Percentiles rank a stretch among this genome's conserved stretches.
phyloP scores from a whole-genome alignment of 2,888 invertebrate species.

The Polietes domitor region DNA sequence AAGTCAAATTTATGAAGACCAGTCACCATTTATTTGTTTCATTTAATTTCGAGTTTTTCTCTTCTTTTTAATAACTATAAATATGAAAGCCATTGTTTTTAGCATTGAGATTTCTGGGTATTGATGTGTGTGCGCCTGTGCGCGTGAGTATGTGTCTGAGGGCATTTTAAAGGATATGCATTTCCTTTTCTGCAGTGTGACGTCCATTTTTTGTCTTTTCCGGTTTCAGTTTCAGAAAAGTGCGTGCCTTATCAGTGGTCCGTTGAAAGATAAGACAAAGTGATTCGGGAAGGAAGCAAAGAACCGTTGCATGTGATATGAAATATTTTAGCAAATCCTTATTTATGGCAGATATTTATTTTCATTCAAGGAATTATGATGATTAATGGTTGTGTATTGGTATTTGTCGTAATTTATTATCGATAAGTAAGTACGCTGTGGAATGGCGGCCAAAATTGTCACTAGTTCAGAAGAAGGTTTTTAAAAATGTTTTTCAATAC shows the following conservation, averaged over 20 bases:
- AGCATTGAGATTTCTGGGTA: conserved; percentile 23
- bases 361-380: background rate
- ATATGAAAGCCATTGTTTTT: conserved; percentile 36
- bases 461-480: too few species aligned
- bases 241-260: conserved; percentile 32
- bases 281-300: background rate
- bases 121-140: background rate
- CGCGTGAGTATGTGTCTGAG: background rate
- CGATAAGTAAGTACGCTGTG: too few species aligned
- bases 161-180: conserved; percentile 48
- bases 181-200: conserved; percentile 43
- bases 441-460: too few species aligned
- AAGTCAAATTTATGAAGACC: conserved; percentile 63
- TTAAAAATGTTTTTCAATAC: too few species aligned
- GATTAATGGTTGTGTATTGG: conserved; percentile 2
- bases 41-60: background rate
- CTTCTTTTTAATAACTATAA: conserved; percentile 41
- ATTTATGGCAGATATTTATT: conserved; percentile 12
- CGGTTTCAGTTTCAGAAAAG: conserved; percentile 44
- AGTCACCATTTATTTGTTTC: conserved; percentile 46
- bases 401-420: too few species aligned
- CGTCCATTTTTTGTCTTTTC: conserved; percentile 45
- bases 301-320: background rate
- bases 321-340: conserved; percentile 6
- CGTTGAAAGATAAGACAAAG: background rate